Percentiles rank a stretch among this genome's conserved stretches.
phyloP scores from a whole-genome alignment of 2,797 vertebrate species.

The Leptodactylus fallax region DNA sequence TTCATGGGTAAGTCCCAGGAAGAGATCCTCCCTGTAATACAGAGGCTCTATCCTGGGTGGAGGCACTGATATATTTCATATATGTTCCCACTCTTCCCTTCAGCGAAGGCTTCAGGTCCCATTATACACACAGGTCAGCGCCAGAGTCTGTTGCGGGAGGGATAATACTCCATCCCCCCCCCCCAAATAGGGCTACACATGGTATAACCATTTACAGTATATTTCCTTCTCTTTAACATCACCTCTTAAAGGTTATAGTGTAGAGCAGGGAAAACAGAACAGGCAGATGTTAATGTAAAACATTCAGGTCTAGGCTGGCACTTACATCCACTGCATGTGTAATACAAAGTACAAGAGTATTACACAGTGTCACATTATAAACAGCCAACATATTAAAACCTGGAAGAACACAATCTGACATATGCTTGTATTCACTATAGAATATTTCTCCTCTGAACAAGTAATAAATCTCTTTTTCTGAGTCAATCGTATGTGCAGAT shows the following conservation, averaged over 20 bases:
- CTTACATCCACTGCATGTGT: not conserved
- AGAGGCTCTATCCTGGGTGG: no score
- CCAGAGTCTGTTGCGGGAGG: no score
- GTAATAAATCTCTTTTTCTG: conserved; percentile 34
- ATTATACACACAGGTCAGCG: no score
- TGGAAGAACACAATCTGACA: not conserved
- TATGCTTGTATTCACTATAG: conserved; percentile 15
- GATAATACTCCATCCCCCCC: no score
- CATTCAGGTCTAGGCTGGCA: not conserved
- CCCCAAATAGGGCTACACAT: no score
- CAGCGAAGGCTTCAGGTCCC: no score
- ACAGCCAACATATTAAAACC: conserved; percentile 23
- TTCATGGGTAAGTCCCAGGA: no score
- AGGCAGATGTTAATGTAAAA: not conserved
- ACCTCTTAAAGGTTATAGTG: not conserved
- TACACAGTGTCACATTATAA: conserved; percentile 10
- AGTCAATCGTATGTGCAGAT: conserved; percentile 12
- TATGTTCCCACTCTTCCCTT: no score
- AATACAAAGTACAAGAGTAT: not conserved
- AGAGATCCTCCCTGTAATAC: no score
- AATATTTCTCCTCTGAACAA: conserved; percentile 27
- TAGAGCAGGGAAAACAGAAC: not conserved
- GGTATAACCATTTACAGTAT: not conserved
- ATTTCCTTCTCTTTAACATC: not conserved
- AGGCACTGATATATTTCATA: no score